phyloP scores from a whole-genome alignment of 2,797 vertebrate genomes.

The Nyctalus aviator region DNA sequence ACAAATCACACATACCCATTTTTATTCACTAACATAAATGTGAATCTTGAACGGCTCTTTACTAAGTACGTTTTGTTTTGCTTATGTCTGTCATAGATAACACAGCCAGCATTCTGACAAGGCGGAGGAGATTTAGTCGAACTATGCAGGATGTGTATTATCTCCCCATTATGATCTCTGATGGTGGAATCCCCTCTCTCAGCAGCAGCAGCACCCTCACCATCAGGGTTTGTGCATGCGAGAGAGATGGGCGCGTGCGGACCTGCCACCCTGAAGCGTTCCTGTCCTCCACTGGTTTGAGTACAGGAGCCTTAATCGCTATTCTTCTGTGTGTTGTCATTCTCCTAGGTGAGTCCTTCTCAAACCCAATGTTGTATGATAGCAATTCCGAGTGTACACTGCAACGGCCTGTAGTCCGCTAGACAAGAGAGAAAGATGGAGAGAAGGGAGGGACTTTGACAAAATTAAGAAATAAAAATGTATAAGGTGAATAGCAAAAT shows the following conservation, averaged over 20 bases:
- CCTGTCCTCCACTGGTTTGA: conserved; percentile 96
- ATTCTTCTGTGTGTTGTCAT: conserved; percentile 98
- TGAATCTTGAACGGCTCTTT: conserved; percentile 42
- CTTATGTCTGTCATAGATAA: conserved; percentile 91
- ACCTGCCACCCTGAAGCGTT: conserved; percentile 96
- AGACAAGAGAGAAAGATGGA: background rate
- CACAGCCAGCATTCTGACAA: conserved; percentile 94
- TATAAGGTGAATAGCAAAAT: background rate
- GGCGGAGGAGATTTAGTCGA: conserved; percentile 93
- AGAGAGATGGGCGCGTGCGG: conserved; percentile 92
- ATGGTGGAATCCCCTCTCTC: conserved; percentile 94
- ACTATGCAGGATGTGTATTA: conserved; percentile 94
- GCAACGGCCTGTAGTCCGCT: accelerated
- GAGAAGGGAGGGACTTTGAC: background rate
- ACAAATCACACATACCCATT: background rate
- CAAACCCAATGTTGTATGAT: accelerated
- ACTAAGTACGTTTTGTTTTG: conserved; percentile 72
- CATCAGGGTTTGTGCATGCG: conserved; percentile 95
- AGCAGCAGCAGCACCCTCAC: conserved; percentile 97
- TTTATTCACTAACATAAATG: conserved; percentile 66
- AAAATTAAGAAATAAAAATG: background rate
- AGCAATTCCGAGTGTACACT: background rate
- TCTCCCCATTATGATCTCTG: conserved; percentile 95
- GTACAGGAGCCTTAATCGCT: conserved; percentile 97
- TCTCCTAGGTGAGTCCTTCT: conserved; percentile 93